These are phyloP conservation scores for Lepeophtheirus nordmannii DNA, from an alignment of 2,888 invertebrate genomes.

Conservation along the genomic window DNA sequence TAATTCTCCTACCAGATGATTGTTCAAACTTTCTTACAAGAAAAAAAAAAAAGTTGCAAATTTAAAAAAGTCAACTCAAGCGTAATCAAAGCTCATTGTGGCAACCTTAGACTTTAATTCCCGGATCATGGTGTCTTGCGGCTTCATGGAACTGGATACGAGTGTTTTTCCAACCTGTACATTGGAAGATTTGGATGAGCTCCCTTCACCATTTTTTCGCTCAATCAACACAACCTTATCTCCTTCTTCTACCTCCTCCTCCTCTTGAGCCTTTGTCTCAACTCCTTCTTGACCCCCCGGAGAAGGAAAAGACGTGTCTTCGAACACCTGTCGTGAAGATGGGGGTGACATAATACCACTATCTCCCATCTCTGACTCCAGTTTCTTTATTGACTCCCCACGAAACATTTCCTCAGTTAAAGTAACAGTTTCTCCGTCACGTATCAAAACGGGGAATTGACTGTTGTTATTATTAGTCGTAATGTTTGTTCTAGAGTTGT, in stretches of 20 bases:
- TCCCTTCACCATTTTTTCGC: neutral
- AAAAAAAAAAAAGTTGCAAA: too few species aligned
- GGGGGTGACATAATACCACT: conserved; percentile 14
- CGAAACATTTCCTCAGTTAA: conserved; percentile 16
- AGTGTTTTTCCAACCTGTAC: neutral
- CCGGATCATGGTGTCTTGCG: conserved; percentile 29
- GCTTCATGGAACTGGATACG: neutral
- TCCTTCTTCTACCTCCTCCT: conserved; percentile 3
- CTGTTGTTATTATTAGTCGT: neutral
- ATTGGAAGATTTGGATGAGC: neutral
- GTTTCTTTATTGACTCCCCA: neutral
- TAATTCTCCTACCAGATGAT: too few species aligned
- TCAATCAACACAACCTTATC: neutral
- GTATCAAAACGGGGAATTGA: neutral
- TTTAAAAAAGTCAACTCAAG: neutral
- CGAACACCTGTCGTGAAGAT: neutral
- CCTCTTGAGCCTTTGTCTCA: neutral
- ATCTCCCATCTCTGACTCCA: neutral
- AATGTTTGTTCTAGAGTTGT: neutral
- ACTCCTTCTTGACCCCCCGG: too few species aligned
- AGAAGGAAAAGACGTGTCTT: neutral
- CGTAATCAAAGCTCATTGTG: conserved; percentile 7
- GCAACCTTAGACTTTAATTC: conserved; percentile 29
- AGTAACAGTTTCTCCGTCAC: neutral
- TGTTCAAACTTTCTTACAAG: too few species aligned